Evolutionary conservation across 2,113 vertebrate genomes (phyloP).

Genomic region (Prinia subflava): DNA sequence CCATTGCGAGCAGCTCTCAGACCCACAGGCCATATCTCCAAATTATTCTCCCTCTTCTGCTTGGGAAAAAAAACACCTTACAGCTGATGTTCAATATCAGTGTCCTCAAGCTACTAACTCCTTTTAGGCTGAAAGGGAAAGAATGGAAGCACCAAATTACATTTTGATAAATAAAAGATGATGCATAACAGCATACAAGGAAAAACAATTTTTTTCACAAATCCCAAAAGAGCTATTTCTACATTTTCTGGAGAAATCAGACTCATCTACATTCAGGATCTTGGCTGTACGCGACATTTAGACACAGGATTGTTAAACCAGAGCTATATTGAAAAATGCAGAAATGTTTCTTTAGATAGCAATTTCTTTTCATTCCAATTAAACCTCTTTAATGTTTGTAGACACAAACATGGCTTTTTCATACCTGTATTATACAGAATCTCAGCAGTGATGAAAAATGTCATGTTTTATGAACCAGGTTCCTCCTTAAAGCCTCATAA

Average conservation of each 20-base stretch:
- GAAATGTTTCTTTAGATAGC: background rate
- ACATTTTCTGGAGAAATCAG: background rate
- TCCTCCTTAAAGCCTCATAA: background rate
- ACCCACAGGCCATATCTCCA: background rate
- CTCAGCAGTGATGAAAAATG: background rate
- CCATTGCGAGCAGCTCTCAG: fast-evolving
- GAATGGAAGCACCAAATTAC: background rate
- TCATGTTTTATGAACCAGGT: background rate
- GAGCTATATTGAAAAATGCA: background rate
- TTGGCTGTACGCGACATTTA: background rate
- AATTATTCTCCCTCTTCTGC: background rate
- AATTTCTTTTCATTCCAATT: background rate
- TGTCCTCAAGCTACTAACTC: background rate
- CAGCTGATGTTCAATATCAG: background rate
- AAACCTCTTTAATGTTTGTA: background rate
- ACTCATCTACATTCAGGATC: background rate
- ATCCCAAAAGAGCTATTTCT: background rate
- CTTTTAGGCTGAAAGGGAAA: background rate
- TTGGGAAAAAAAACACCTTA: background rate
- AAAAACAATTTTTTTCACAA: background rate
- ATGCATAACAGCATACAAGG: background rate
- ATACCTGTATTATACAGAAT: background rate
- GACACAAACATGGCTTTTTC: background rate
- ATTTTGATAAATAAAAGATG: conserved; percentile 36
- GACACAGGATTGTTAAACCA: background rate